Conservation (phyloP, 1,140 invertebrate genomes). For the Ctenoplectra terminalis region DNA sequence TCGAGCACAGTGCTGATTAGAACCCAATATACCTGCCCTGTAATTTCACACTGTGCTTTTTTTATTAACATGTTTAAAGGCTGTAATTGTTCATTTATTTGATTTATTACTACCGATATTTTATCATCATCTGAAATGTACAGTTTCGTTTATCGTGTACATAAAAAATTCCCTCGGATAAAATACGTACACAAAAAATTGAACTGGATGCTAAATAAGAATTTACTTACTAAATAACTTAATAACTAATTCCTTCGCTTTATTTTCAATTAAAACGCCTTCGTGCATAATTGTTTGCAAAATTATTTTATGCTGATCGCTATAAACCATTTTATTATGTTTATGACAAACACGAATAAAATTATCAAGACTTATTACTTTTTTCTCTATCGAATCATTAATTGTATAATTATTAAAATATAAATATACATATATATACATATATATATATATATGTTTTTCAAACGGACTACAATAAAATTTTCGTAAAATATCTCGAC, state of each 20-base stretch:
- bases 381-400: neutral
- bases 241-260: constrained; percentile 34
- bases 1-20: constrained; percentile 64
- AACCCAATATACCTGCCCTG: constrained; percentile 67
- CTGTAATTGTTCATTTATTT: constrained; percentile 66
- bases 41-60: constrained; percentile 71
- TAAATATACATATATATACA: no score
- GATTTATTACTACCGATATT: constrained; percentile 3
- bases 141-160: neutral
- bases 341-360: neutral
- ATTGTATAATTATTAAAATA: neutral
- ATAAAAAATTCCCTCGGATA: neutral
- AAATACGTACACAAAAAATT: neutral
- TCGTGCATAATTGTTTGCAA: constrained; percentile 53
- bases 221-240: constrained; percentile 57
- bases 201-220: neutral
- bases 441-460: no score
- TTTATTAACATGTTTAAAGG: constrained; percentile 67
- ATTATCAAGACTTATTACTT: constrained; percentile 1
- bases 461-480: neutral
- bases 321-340: constrained; percentile 47
- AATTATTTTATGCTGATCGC: constrained; percentile 40
- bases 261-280: constrained; percentile 45
- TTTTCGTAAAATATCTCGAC: neutral
- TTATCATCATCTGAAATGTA: constrained; percentile 48